These are phyloP conservation scores for Acleris sparsana DNA, from an alignment of 2,888 invertebrate species.

Conservation along the genomic window DNA sequence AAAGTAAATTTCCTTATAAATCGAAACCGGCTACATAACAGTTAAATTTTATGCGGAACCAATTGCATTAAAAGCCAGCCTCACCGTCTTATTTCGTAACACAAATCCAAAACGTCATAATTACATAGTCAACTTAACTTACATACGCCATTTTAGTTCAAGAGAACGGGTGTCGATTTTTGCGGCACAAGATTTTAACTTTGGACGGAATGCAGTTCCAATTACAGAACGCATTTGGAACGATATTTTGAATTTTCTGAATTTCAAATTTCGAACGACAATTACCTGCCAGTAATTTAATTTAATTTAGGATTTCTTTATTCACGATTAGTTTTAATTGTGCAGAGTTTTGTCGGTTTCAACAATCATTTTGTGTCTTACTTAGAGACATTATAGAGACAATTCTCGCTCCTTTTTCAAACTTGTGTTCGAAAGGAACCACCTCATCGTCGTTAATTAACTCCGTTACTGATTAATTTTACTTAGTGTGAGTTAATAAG, in stretches of 20 bases:
- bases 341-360: background rate
- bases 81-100: background rate
- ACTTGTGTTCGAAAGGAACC: too few species aligned
- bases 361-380: background rate
- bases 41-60: constrained; percentile 6
- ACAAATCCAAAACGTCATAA: background rate
- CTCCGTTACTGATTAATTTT: too few species aligned
- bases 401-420: too few species aligned
- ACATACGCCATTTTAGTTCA: constrained; percentile 35
- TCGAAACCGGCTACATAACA: constrained; percentile 3
- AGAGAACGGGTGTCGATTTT: constrained; percentile 61
- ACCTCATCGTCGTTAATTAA: too few species aligned
- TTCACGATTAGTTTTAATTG: background rate
- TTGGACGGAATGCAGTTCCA: constrained; percentile 34
- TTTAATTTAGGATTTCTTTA: constrained; percentile 15
- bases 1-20: background rate
- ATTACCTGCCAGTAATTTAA: constrained; percentile 4
- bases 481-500: too few species aligned
- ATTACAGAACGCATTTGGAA: constrained; percentile 41
- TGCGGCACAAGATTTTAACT: constrained; percentile 54
- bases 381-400: too few species aligned
- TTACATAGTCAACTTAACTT: background rate
- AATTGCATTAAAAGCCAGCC: constrained; percentile 4
- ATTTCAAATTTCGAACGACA: constrained; percentile 20
- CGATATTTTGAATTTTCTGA: constrained; percentile 30